phyloP scores from a whole-genome alignment of 2,888 invertebrate genomes.

The Octonoba sinensis region DNA sequence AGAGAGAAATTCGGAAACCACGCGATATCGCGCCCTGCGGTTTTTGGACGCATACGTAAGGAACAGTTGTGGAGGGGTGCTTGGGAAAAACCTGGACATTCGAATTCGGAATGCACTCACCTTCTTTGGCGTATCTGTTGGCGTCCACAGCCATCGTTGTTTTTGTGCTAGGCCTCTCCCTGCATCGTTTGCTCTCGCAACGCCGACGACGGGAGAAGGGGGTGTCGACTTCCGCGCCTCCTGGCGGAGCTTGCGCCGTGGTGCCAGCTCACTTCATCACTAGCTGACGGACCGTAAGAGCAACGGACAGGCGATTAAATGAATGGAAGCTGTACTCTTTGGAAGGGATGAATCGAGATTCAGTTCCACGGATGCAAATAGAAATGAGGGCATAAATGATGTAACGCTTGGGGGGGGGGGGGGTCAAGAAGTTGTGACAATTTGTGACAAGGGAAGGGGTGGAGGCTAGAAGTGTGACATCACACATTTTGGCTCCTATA shows the following conservation, averaged over 20 bases:
- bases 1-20: neutral
- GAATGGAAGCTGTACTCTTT: no score
- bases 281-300: no score
- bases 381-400: no score
- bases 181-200: constrained; percentile 44
- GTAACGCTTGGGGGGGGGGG: no score
- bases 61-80: neutral
- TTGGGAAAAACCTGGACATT: neutral
- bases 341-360: no score
- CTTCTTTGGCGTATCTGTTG: constrained; percentile 59
- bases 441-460: no score
- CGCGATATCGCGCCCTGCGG: neutral
- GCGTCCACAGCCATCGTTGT: constrained; percentile 60
- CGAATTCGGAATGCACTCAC: constrained; percentile 21
- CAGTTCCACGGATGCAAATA: no score
- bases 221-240: constrained; percentile 37
- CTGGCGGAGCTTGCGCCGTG: constrained; percentile 49
- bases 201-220: constrained; percentile 22
- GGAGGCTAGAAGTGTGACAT: no score
- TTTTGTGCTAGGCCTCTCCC: constrained; percentile 31
- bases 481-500: no score
- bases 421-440: no score
- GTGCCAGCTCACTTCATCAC: neutral
- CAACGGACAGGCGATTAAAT: no score
- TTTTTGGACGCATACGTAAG: neutral